Conservation (phyloP, 2,113 vertebrate genomes). For the Tachysurus fulvidraco region DNA sequence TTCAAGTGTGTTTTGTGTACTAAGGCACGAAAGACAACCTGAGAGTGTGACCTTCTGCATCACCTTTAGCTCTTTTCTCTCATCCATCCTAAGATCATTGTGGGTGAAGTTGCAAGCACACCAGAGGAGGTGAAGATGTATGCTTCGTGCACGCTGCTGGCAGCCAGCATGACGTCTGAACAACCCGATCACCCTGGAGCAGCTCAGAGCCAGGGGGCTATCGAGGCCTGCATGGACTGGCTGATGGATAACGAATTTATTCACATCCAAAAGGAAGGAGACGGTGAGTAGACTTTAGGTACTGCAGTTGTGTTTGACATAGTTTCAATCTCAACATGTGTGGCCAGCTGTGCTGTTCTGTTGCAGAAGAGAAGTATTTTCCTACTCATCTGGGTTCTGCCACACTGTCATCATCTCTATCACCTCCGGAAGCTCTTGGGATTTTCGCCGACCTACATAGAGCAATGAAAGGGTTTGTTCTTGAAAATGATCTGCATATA, state of each 20-base stretch:
- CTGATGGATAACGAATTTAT: conserved; percentile 95
- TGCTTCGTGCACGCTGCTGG: conserved; percentile 88
- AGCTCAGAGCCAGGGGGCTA: conserved; percentile 67
- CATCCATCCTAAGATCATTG: conserved; percentile 81
- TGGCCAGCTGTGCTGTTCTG: background rate
- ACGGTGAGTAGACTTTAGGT: conserved; percentile 50
- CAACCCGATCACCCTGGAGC: conserved; percentile 51
- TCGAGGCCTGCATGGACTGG: conserved; percentile 88
- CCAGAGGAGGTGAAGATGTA: conserved; percentile 86
- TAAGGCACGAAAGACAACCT: too few species aligned
- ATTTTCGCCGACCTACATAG: conserved; percentile 97
- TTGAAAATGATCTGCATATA: conserved; percentile 95
- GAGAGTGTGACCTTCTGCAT: background rate
- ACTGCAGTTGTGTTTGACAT: background rate
- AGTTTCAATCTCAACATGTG: background rate
- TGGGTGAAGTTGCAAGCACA: conserved; percentile 86
- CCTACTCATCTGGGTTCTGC: conserved; percentile 91
- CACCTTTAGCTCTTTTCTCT: background rate
- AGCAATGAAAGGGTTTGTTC: conserved; percentile 96
- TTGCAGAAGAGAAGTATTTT: conserved; percentile 78
- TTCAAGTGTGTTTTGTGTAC: background rate
- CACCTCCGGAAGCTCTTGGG: conserved; percentile 88
- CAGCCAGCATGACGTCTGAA: conserved; percentile 70
- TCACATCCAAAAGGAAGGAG: conserved; percentile 74
- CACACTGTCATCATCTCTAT: conserved; percentile 92